phyloP scores from a whole-genome alignment of 1,140 invertebrate genomes.

The Plodia interpunctella region DNA sequence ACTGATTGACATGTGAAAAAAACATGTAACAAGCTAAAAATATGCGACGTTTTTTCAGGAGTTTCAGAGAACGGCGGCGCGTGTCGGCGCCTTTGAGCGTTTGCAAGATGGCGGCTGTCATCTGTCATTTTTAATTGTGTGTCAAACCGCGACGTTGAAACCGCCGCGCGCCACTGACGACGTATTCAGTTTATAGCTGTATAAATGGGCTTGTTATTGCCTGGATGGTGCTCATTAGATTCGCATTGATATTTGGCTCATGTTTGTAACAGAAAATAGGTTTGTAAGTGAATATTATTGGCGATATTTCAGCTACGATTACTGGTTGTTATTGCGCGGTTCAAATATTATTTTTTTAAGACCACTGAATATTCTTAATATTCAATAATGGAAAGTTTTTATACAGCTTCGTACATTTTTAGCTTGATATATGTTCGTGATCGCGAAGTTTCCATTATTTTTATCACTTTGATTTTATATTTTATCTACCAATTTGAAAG shows the following conservation, averaged over 20 bases:
- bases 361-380: background rate
- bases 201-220: slow-evolving; percentile 60
- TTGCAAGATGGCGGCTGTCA: slow-evolving; percentile 52
- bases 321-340: background rate
- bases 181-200: slow-evolving; percentile 72
- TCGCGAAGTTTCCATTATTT: too few species aligned
- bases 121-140: slow-evolving; percentile 75
- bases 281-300: slow-evolving; percentile 9
- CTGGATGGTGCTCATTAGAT: slow-evolving; percentile 41
- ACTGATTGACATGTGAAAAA: slow-evolving; percentile 20
- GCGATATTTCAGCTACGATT: background rate
- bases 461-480: too few species aligned
- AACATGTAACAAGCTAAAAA: slow-evolving; percentile 48
- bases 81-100: slow-evolving; percentile 40
- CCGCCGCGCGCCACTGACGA: slow-evolving; percentile 47
- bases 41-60: slow-evolving; percentile 52
- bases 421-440: too few species aligned
- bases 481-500: too few species aligned
- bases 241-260: slow-evolving; percentile 40
- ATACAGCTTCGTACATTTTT: too few species aligned
- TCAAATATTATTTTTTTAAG: background rate
- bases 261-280: slow-evolving; percentile 19
- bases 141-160: slow-evolving; percentile 50
- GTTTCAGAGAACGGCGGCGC: slow-evolving; percentile 33
- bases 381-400: too few species aligned